A percentile compares a stretch with the other conserved stretches of the same genome.
Evolutionary conservation across 2,113 vertebrate genomes (phyloP).

Genomic region (Gopherus flavomarginatus): DNA sequence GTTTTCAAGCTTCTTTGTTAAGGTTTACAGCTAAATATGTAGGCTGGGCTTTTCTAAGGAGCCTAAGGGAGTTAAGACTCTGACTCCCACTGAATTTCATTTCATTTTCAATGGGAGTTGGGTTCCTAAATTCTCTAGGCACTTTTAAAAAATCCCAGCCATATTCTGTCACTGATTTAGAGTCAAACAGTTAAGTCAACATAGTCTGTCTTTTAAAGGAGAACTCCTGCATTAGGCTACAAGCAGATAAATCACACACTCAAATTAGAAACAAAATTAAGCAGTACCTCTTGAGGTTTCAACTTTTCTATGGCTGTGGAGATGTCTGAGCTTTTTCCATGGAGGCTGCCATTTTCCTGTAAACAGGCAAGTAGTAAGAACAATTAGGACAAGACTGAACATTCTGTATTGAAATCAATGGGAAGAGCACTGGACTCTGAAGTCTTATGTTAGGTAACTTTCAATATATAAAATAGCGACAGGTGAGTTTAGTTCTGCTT

Average conservation of each 20-base stretch:
- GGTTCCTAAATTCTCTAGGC: accelerated
- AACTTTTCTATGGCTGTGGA: slow-evolving; percentile 74
- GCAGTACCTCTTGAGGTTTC: slow-evolving; percentile 74
- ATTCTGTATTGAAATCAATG: not conserved
- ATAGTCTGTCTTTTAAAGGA: not conserved
- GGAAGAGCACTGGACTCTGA: not conserved
- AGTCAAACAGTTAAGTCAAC: not conserved
- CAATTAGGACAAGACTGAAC: not conserved
- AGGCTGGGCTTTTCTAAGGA: not conserved
- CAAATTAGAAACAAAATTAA: not conserved
- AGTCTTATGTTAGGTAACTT: not conserved
- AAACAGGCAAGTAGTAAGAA: slow-evolving; percentile 22
- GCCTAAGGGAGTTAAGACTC: not conserved
- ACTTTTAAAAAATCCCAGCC: not conserved
- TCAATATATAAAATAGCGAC: not conserved
- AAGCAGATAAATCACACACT: not conserved
- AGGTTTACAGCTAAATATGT: not conserved
- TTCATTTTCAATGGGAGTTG: not conserved
- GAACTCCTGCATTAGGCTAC: not conserved
- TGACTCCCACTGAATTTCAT: not conserved
- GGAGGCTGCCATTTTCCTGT: slow-evolving; percentile 75
- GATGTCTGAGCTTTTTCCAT: slow-evolving; percentile 75
- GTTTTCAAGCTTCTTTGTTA: not conserved
- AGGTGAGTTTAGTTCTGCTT: not conserved
- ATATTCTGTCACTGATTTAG: not conserved